Conservation (phyloP, 92 coral and sea anemone species). For the Phymanthus crucifer region DNA sequence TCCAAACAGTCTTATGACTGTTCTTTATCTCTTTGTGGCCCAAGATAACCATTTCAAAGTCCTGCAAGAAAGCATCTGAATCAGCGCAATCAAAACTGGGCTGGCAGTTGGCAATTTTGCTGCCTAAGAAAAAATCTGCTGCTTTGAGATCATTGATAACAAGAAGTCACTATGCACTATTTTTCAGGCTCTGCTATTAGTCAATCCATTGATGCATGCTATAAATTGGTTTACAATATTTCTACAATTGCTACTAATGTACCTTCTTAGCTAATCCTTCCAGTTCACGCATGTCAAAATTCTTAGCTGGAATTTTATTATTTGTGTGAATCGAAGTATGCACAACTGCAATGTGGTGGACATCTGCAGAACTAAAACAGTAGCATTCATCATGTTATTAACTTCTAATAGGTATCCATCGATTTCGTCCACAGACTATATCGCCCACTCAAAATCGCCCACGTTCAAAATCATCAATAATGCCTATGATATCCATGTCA, state of each 20-base stretch:
- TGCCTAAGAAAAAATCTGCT: too few relatives aligned
- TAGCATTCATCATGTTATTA: neutral
- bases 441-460: too few relatives aligned
- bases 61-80: neutral
- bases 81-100: too few relatives aligned
- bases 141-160: too few relatives aligned
- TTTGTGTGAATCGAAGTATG: constrained; percentile 45
- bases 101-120: too few relatives aligned
- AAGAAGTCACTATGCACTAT: too few relatives aligned
- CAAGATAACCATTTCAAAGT: neutral
- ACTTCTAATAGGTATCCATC: too few relatives aligned
- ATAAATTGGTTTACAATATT: neutral
- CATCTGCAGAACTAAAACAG: constrained; percentile 17
- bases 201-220: too few relatives aligned
- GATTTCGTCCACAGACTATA: too few relatives aligned
- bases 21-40: neutral
- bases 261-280: constrained; percentile 60
- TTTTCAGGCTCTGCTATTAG: too few relatives aligned
- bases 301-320: constrained; percentile 10
- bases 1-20: constrained; percentile 53
- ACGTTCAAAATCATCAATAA: too few relatives aligned
- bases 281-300: constrained; percentile 36
- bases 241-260: neutral
- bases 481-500: too few relatives aligned
- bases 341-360: constrained; percentile 58